These are phyloP conservation scores for Chironomus tepperi DNA, from an alignment of 1,140 invertebrate species.

Conservation along the genomic window DNA sequence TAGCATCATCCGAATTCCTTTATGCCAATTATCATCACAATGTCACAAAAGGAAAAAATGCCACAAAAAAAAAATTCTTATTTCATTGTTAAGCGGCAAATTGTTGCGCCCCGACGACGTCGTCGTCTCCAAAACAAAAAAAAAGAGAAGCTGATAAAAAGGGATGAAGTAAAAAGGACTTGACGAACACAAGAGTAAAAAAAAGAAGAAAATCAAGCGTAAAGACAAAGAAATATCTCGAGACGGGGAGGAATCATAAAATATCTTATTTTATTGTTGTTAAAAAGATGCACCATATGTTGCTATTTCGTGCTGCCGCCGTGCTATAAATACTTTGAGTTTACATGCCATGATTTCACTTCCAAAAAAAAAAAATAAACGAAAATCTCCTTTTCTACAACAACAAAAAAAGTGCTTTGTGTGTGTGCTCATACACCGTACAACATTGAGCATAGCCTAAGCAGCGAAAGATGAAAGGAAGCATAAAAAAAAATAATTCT, in stretches of 20 bases:
- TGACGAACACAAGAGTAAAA: background rate
- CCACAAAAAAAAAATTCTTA: too few relatives aligned
- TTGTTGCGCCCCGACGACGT: too few relatives aligned
- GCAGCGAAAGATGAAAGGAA: background rate
- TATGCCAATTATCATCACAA: too few relatives aligned
- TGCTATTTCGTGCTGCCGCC: background rate
- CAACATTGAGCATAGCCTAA: background rate
- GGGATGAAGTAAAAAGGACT: too few relatives aligned
- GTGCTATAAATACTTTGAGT: background rate
- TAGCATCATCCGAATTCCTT: too few relatives aligned
- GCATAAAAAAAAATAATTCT: background rate
- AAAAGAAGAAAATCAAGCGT: background rate
- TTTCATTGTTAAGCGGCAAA: too few relatives aligned
- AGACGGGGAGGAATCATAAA: background rate
- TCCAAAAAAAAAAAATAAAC: background rate
- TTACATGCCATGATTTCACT: background rate
- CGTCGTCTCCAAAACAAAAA: too few relatives aligned
- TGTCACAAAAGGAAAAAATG: too few relatives aligned
- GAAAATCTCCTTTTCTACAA: background rate
- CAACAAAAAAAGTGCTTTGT: too few relatives aligned
- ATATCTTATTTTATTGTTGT: slow-evolving; percentile 21
- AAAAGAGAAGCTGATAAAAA: too few relatives aligned
- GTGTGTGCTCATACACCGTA: too few relatives aligned
- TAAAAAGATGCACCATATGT: slow-evolving; percentile 22
- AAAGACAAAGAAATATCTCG: background rate